phyloP scores from a whole-genome alignment of 2,888 invertebrate species.

The Drosophila testacea region DNA sequence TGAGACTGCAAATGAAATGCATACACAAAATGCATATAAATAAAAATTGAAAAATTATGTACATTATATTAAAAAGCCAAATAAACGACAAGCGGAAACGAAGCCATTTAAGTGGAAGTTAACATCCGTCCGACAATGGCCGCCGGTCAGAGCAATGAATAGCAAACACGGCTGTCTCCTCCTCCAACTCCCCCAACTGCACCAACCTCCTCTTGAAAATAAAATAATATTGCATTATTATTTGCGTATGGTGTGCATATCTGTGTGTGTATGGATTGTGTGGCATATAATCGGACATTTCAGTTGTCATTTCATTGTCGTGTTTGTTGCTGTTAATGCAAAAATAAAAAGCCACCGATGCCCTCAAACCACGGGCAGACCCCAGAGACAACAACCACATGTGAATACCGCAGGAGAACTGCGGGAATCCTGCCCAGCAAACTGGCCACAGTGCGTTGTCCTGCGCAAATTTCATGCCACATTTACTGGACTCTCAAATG shows the following conservation, averaged over 20 bases:
- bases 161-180: conserved; percentile 45
- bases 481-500: conserved; percentile 45
- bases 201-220: conserved; percentile 52
- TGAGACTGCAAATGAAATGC: conserved; percentile 74
- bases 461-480: conserved; percentile 65
- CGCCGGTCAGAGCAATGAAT: conserved; percentile 67
- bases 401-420: conserved; percentile 45
- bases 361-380: conserved; percentile 19
- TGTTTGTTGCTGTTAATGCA: conserved; percentile 81
- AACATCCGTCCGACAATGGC: conserved; percentile 81
- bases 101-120: conserved; percentile 84
- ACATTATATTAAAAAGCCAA: conserved; percentile 79
- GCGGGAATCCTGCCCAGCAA: conserved; percentile 45
- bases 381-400: conserved; percentile 49
- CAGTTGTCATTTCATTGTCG: conserved; percentile 84
- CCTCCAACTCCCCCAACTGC: not conserved
- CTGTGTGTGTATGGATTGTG: conserved; percentile 61
- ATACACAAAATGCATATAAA: conserved; percentile 68
- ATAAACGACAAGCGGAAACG: conserved; percentile 84
- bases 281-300: conserved; percentile 84
- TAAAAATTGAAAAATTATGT: conserved; percentile 81
- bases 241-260: conserved; percentile 62
- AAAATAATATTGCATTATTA: conserved; percentile 81
- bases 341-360: conserved; percentile 73
- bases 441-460: conserved; percentile 51